A percentile compares a stretch with the other conserved stretches of the same genome.
phyloP scores from a whole-genome alignment of 1,140 invertebrate genomes.

The Heliothis subflexa region DNA sequence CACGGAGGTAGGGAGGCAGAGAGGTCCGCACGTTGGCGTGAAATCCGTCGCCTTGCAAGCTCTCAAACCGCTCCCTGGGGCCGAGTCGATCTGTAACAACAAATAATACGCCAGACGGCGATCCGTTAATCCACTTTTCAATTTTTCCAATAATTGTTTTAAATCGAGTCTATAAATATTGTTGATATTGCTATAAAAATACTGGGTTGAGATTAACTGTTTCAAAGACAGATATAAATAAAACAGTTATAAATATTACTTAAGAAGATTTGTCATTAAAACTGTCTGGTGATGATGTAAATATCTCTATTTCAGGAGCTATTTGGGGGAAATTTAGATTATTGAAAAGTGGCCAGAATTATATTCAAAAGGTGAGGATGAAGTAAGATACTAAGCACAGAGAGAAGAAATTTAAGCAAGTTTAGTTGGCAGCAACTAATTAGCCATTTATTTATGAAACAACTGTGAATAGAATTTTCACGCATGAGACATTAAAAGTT shows the following conservation, averaged over 20 bases:
- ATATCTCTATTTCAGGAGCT: too few species aligned
- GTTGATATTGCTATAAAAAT: not conserved
- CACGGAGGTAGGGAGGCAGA: not conserved
- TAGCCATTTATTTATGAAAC: too few species aligned
- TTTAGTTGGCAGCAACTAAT: too few species aligned
- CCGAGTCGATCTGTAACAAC: constrained; percentile 45
- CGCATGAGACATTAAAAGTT: too few species aligned
- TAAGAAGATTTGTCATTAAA: not conserved
- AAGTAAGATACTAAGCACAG: too few species aligned
- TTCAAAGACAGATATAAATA: not conserved
- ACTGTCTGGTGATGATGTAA: too few species aligned
- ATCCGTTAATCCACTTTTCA: constrained; percentile 49
- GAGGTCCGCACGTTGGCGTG: constrained; percentile 16
- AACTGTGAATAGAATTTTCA: too few species aligned
- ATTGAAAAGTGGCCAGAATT: too few species aligned
- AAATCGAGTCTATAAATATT: constrained; percentile 36
- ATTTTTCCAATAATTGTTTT: constrained; percentile 44
- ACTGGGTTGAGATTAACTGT: not conserved
- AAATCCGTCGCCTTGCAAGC: constrained; percentile 39
- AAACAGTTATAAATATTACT: not conserved
- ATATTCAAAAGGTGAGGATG: too few species aligned
- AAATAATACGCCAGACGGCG: constrained; percentile 52
- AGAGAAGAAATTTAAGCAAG: too few species aligned
- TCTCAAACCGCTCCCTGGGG: constrained; percentile 43
- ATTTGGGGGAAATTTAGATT: too few species aligned